A percentile compares a stretch with the other conserved stretches of the same genome.
These are phyloP conservation scores for Cantharis rufa DNA, from an alignment of 2,888 invertebrate species.

Conservation along the genomic window DNA sequence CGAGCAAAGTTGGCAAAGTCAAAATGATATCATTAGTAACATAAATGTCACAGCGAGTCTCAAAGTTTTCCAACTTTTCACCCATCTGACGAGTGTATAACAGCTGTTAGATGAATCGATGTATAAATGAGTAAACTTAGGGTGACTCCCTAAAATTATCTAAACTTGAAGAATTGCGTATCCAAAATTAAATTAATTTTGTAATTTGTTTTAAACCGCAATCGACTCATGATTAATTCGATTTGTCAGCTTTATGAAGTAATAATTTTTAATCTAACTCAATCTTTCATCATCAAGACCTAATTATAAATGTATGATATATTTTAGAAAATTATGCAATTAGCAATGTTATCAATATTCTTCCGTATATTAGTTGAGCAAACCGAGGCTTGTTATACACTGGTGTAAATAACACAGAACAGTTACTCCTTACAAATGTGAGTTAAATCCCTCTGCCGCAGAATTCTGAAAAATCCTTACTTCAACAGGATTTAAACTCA, in stretches of 20 bases:
- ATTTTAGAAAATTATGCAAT: neutral
- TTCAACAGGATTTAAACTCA: neutral
- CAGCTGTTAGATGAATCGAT: constrained; percentile 48
- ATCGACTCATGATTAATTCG: neutral
- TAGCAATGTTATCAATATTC: neutral
- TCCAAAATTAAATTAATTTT: constrained; percentile 14
- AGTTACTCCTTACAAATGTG: neutral
- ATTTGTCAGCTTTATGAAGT: neutral
- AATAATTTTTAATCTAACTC: neutral
- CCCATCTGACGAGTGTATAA: constrained; percentile 48
- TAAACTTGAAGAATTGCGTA: constrained; percentile 12
- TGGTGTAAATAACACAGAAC: neutral
- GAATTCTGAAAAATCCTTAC: neutral
- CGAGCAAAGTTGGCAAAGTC: constrained; percentile 43
- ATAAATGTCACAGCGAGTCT: constrained; percentile 45
- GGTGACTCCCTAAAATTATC: constrained; percentile 20
- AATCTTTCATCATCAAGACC: neutral
- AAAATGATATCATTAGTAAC: constrained; percentile 47
- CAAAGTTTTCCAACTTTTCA: constrained; percentile 47
- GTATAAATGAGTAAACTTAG: constrained; percentile 44
- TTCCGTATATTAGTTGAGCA: neutral
- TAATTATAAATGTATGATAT: neutral
- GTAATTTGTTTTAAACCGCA: constrained; percentile 24
- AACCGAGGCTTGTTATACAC: neutral
- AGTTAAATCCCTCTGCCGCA: neutral